Evolutionary conservation across 2,888 invertebrate species (phyloP).

Genomic region (Drosophila histrio): DNA sequence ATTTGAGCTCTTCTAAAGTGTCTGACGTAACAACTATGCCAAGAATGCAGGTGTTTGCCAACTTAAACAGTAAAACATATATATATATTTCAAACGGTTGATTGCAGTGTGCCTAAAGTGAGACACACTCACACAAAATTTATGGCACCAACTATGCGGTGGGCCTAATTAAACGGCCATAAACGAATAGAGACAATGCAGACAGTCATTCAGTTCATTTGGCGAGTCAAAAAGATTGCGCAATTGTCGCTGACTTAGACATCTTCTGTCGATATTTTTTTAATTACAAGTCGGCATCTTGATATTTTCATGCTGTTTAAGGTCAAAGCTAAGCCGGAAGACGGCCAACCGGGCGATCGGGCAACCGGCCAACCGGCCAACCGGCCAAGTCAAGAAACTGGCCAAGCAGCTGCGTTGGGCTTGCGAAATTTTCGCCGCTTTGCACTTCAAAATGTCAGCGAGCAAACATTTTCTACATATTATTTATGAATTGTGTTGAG

Average conservation of each 20-base stretch:
- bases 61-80: conserved; percentile 14
- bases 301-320: conserved; percentile 63
- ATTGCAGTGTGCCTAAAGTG: conserved; percentile 4
- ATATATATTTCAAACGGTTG: conserved; percentile 18
- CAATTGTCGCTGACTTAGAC: conserved; percentile 45
- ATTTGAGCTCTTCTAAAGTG: neutral
- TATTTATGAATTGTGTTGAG: conserved; percentile 71
- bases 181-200: conserved; percentile 23
- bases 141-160: conserved; percentile 27
- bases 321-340: conserved; percentile 77
- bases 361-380: neutral
- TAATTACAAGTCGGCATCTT: conserved; percentile 66
- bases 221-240: conserved; percentile 44
- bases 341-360: conserved; percentile 21
- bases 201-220: conserved; percentile 36
- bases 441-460: conserved; percentile 78
- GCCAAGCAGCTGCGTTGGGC: conserved; percentile 27
- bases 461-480: conserved; percentile 56
- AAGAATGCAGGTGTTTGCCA: conserved; percentile 36
- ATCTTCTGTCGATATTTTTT: conserved; percentile 63
- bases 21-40: neutral
- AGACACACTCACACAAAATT: conserved; percentile 40
- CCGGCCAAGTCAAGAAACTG: conserved; percentile 4
- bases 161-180: conserved; percentile 59
- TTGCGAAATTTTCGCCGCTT: conserved; percentile 69